Evolutionary conservation across 2,888 invertebrate genomes (phyloP).

Genomic region (Margaritifera margaritifera): DNA sequence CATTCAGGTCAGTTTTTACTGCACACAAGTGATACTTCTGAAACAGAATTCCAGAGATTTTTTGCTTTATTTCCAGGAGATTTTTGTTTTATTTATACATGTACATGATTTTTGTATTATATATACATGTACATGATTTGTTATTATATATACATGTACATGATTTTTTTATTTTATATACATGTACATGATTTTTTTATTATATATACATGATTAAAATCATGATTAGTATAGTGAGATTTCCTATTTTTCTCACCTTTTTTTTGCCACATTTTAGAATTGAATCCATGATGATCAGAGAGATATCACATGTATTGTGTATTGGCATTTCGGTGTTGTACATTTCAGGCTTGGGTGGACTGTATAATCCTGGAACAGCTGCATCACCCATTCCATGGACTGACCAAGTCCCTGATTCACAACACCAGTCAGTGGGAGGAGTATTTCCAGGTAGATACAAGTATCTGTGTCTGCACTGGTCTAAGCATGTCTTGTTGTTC

Average conservation of each 20-base stretch:
- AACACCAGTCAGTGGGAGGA: conserved; percentile 65
- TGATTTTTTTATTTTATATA: neutral
- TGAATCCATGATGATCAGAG: too few relatives aligned
- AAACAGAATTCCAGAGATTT: too few relatives aligned
- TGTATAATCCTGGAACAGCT: conserved; percentile 65
- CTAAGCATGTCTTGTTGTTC: too few relatives aligned
- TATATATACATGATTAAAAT: neutral
- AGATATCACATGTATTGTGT: too few relatives aligned
- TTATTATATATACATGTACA: neutral
- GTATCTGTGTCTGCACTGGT: too few relatives aligned
- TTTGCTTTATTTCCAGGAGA: neutral
- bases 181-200: neutral
- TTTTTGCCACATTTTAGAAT: too few relatives aligned
- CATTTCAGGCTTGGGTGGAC: conserved; percentile 64
- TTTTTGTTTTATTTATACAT: neutral
- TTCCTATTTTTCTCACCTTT: too few relatives aligned
- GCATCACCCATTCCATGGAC: conserved; percentile 61
- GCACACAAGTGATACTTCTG: too few relatives aligned
- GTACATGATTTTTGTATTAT: too few relatives aligned
- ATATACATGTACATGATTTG: too few relatives aligned
- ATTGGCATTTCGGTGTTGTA: neutral
- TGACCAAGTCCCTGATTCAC: conserved; percentile 58
- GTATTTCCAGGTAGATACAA: conserved; percentile 59
- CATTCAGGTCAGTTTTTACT: too few relatives aligned
- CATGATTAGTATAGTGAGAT: too few relatives aligned